Base-by-base conservation (phyloP, 2,888 invertebrate genomes). In the Drosophila siamana region DNA sequence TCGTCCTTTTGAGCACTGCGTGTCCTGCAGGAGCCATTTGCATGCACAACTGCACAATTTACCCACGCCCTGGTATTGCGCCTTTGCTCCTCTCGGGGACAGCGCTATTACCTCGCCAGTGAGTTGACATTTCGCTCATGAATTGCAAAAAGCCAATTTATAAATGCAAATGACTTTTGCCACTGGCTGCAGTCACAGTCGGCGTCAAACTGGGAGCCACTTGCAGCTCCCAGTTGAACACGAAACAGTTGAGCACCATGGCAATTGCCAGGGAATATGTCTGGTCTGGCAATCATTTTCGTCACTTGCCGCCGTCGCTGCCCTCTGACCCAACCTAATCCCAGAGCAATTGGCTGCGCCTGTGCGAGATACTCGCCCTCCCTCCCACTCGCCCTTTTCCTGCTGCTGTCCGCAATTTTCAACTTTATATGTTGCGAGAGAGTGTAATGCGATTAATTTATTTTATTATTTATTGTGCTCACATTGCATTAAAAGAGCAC, bases 111-210 rank as follows among this genome's bases (percentile, higher is more conserved):
- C 43, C 28, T n/a, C 38, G 54, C 40, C 51, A 43, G 60, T 43
- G 44, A 65, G 69, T 72, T 86, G 85, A 78, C 78, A 80, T 78
- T 86, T 74, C 71, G 66, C 82, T 75, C 74, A 88, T 84, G 85
- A 86, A 86, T 80, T 77, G 86, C 77, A 78, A 83, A 87, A 82
- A 88, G 85, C 88, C 85, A 88, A 88, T 88, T 88, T 89, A 81
- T 80, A 88, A 86, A 88, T 88, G 88, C 89, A 88, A 88, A 88
- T 88, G 79, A 82, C 77, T 82, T 80, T 82, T 74, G 74, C 66
- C 66, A 67, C 80, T 71, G 78, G 78, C 74, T 74, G 84, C 81
- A 76, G 66, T 65, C 22, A 33, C 50, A 26, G 43, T 28, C 47
- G 36, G 30, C 11, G 33, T 33, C 65, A n/a, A 56, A 33, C 66